Conservation (phyloP, 2,113 vertebrate species). For the Ptilonorhynchus violaceus region DNA sequence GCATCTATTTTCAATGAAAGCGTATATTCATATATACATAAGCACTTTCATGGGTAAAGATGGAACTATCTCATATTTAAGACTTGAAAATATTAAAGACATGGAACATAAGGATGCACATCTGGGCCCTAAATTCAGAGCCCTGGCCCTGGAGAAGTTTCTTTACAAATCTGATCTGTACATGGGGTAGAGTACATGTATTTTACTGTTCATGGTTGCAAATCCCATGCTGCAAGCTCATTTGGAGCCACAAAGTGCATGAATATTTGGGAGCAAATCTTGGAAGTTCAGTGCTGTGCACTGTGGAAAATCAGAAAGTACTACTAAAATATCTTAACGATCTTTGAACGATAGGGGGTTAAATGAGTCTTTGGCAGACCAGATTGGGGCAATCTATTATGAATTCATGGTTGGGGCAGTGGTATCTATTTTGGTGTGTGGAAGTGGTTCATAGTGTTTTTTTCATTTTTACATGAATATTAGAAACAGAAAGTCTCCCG, state of each 20-base stretch:
- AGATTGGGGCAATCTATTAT: neutral
- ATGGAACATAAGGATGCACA: neutral
- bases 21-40: neutral
- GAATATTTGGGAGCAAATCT: neutral
- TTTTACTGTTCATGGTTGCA: neutral
- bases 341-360: neutral
- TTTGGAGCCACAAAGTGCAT: neutral
- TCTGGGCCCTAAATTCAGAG: neutral
- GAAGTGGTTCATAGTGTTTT: neutral
- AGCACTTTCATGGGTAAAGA: neutral
- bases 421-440: neutral
- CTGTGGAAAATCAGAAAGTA: neutral
- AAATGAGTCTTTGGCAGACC: neutral
- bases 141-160: rapidly evolving
- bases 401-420: neutral
- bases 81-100: neutral
- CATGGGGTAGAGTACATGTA: rapidly evolving
- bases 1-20: constrained; percentile 22
- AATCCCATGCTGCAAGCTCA: neutral
- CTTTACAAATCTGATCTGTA: neutral
- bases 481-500: neutral
- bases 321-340: neutral
- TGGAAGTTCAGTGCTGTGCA: neutral
- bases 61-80: neutral
- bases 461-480: neutral